Base-by-base conservation (phyloP, 2,888 invertebrate genomes). In the Piscicola geometra region DNA sequence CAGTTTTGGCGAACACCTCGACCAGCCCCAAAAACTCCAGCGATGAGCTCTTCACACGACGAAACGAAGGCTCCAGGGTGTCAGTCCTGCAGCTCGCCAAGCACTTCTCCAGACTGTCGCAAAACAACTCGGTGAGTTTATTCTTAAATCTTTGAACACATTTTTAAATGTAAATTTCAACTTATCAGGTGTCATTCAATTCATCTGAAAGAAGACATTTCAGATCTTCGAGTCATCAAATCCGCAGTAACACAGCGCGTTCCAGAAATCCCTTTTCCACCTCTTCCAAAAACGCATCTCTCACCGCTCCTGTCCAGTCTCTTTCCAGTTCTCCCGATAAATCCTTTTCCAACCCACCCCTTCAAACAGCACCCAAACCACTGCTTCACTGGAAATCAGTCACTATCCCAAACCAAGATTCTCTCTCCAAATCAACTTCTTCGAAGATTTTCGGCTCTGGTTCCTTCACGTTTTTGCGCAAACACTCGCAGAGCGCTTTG, bases 61-160 rank as follows among this genome's bases (percentile, higher is more conserved):
- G 21, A 47, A 21, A 47, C 9, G 60, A 56, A 5, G 25, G n/a
- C n/a, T 25, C 60, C 25, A 18, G 60, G n/a, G 25, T 56, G 21
- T 56, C 60, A 3, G 60, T 56, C 3, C 60, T 56, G 3, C 60
- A 56, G n/a, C 60, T 56, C 21, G 60, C 60, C 60, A 56, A 25
- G 5, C 60, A 56, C 25, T 56, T 56, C n/a, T 56, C 60, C 5
- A 56, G 60, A 56, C 60, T 56, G 9, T 56, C 60, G 21, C 60
- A 56, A 56, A 41, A 41, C 15, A 9, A 15, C 41, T 41, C 41
- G 5, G 41, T 41, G 15, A 41, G 41, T 5, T 41, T 5, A 41
- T 41, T 15, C n/a, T 41, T 41, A 56, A 56, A 56, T 56, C n/a
- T 41, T 9, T 15, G 5, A 15, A 41, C 5, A 41, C 41, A 41